Evolutionary conservation across 2,797 vertebrate species (phyloP), one percentile per base, ranked within the genome.

Genomic region (Atherinosoma microstoma): DNA sequence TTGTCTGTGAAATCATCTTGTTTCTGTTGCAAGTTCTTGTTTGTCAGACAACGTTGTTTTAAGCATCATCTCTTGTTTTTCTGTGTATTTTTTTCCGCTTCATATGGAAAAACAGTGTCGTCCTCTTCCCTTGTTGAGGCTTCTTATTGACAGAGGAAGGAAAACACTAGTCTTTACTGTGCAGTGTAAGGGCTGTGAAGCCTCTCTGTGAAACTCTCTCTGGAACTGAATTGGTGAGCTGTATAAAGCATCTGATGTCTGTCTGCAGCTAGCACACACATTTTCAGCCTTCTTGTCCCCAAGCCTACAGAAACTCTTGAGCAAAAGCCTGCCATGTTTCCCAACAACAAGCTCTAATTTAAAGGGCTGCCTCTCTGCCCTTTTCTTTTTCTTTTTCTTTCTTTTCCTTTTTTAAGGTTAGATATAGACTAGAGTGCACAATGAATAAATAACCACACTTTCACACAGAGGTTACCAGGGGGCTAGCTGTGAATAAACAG

Each of bases 401-500:
- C 2, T 27, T 27, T 27, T 27, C 24, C 24, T 27, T 27, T 76
- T 64, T 75, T 72, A 74, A 76, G 78, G 83, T 67, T 71, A 86
- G 73, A 87, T 82, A 83, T 74, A 74, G 71, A 69, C 75, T 80
- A 70, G 83, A 90, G 84, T 85, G 79, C 86, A 75, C 70, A 47
- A 82, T 87, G 86, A 90, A 91, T 90, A 90, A 89, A 90, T 89
- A 87, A 88, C 66, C 67, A 87, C 75, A 84, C 80, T 84, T 87
- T 84, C 80, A 64, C 78, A 79, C 73, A 81, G 79, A 88, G 85
- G 88, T 89, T 92, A 88, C 51, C 32, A 29, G 66, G 69, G 16
- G 89, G 73, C 78, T 68, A 64, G 74, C 78, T 62, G 76, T 70
- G 82, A 76, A 78, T 73, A 78, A 88, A 88, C 76, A 86, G 64